A percentile compares a stretch with the other conserved stretches of the same genome.
These are phyloP conservation scores for Oedothorax gibbosus DNA, from an alignment of 1,140 invertebrate genomes.

Conservation along the genomic window DNA sequence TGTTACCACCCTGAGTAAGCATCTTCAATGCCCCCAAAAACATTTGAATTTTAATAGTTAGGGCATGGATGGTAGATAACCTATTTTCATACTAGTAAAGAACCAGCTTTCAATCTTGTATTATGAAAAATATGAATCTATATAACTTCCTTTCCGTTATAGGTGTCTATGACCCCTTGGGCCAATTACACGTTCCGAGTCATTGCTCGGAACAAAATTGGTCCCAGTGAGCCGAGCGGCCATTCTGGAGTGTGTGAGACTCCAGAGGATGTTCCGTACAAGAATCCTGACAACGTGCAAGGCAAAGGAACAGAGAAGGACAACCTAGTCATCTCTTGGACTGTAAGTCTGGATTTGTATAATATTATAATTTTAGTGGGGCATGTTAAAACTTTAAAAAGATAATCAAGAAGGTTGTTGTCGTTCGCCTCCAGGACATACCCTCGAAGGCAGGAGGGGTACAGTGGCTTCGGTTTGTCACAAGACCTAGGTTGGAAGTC, in stretches of 20 bases:
- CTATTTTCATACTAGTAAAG: neutral
- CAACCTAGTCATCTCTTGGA: slow-evolving; percentile 96
- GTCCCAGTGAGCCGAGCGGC: slow-evolving; percentile 84
- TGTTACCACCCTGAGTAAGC: too few relatives aligned
- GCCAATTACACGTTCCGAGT: slow-evolving; percentile 97
- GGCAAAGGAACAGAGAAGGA: slow-evolving; percentile 87
- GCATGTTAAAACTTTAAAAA: too few relatives aligned
- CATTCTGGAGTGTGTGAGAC: slow-evolving; percentile 86
- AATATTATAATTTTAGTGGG: neutral
- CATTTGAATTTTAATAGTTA: too few relatives aligned
- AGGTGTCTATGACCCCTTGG: slow-evolving; percentile 86
- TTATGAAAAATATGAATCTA: too few relatives aligned
- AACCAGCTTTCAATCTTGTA: too few relatives aligned
- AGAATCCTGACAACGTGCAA: slow-evolving; percentile 95
- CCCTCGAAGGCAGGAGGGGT: too few relatives aligned
- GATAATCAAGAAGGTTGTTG: too few relatives aligned
- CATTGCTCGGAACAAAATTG: slow-evolving; percentile 92
- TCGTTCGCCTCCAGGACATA: too few relatives aligned
- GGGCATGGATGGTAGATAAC: too few relatives aligned
- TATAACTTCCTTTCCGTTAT: slow-evolving; percentile 15
- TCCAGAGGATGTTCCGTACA: slow-evolving; percentile 86
- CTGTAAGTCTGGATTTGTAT: slow-evolving; percentile 72
- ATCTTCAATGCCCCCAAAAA: too few relatives aligned
- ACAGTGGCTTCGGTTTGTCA: too few relatives aligned
- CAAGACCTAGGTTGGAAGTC: too few relatives aligned